phyloP scores from a whole-genome alignment of 2,888 invertebrate species.

The Nowickia ferox region DNA sequence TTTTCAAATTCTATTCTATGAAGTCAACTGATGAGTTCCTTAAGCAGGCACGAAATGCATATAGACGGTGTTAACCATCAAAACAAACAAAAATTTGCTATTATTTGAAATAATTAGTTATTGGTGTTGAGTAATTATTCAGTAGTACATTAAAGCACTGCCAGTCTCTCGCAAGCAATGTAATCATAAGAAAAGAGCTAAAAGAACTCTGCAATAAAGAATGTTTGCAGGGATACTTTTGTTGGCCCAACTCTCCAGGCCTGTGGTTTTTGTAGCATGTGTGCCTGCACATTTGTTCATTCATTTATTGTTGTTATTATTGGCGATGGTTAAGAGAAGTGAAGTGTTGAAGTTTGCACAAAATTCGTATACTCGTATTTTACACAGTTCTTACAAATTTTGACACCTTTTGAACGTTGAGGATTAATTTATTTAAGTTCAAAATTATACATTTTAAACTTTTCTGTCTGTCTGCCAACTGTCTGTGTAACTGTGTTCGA shows the following conservation, averaged over 20 bases:
- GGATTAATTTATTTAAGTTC: constrained; percentile 66
- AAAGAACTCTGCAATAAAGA: background rate
- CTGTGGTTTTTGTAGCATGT: constrained; percentile 2
- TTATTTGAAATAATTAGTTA: too few relatives aligned
- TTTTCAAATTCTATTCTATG: too few relatives aligned
- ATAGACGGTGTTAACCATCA: too few relatives aligned
- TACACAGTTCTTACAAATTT: constrained; percentile 35
- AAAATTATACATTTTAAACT: constrained; percentile 49
- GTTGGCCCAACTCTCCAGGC: background rate
- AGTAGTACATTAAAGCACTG: background rate
- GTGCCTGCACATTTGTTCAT: background rate
- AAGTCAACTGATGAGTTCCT: too few relatives aligned
- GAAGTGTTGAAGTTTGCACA: constrained; percentile 33
- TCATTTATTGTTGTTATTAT: constrained; percentile 15
- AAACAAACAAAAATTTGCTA: too few relatives aligned
- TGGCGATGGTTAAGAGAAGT: constrained; percentile 18
- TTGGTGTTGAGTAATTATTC: too few relatives aligned
- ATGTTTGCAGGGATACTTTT: background rate
- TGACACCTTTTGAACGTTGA: constrained; percentile 58
- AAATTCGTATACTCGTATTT: constrained; percentile 20
- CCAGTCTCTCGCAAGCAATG: background rate
- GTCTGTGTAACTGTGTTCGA: background rate
- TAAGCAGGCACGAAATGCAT: too few relatives aligned
- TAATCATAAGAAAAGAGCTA: too few relatives aligned
- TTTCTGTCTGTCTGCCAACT: background rate